These are phyloP conservation scores for Nerophis ophidion DNA, from an alignment of 2,113 vertebrate genomes.

Conservation along the genomic window DNA sequence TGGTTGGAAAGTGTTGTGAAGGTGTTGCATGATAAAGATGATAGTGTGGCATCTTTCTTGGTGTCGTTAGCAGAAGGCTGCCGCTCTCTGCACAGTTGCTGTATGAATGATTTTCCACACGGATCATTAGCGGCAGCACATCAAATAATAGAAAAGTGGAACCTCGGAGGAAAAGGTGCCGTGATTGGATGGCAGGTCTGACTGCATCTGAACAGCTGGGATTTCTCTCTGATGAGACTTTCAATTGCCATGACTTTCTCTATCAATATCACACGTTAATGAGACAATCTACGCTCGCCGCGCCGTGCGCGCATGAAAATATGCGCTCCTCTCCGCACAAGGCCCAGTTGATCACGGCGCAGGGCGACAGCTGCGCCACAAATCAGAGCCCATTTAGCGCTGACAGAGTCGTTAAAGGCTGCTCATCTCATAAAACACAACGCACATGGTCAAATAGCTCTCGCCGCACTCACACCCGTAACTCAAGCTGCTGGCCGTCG, in stretches of 20 bases:
- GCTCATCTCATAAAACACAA: slow-evolving; percentile 70
- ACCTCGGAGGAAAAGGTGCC: slow-evolving; percentile 40
- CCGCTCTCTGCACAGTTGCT: slow-evolving; percentile 18
- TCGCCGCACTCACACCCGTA: slow-evolving; percentile 51
- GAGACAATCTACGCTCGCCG: slow-evolving; percentile 10
- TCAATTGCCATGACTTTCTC: slow-evolving; percentile 46
- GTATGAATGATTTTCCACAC: slow-evolving; percentile 17
- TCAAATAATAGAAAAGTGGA: slow-evolving; percentile 16
- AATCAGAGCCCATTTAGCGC: slow-evolving; percentile 71
- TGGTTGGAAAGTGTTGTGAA: too few relatives aligned
- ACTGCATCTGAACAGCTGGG: slow-evolving; percentile 42
- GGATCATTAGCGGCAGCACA: neutral
- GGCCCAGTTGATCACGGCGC: slow-evolving; percentile 53
- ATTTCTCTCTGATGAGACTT: slow-evolving; percentile 54
- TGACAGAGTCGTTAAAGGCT: slow-evolving; percentile 72
- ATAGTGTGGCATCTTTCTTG: too few relatives aligned
- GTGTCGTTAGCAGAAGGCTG: too few relatives aligned
- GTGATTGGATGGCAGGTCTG: slow-evolving; percentile 50
- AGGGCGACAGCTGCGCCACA: slow-evolving; percentile 64
- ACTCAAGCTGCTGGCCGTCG: slow-evolving; percentile 42
- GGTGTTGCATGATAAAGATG: too few relatives aligned
- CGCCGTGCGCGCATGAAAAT: slow-evolving; percentile 17
- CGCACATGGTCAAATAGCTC: slow-evolving; percentile 57
- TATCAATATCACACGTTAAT: slow-evolving; percentile 45
- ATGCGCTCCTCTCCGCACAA: slow-evolving; percentile 37